Conservation (phyloP, 2,797 vertebrate genomes). For the Fratercula arctica region DNA sequence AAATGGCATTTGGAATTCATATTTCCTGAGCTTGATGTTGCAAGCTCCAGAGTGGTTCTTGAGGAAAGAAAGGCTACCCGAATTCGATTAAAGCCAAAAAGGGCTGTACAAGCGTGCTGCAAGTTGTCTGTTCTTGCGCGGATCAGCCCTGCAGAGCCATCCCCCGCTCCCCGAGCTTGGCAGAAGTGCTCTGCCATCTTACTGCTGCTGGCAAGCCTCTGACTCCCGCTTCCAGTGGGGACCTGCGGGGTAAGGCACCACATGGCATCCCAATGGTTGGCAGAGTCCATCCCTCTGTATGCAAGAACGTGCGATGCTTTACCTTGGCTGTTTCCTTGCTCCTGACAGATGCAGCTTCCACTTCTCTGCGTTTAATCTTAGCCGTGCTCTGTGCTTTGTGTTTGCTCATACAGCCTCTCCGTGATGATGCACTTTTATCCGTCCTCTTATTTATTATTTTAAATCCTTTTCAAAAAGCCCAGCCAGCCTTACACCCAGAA, state of each 20-base stretch:
- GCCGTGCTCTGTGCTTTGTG: neutral
- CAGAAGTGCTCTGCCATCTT: neutral
- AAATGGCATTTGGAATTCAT: neutral
- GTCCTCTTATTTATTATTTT: slow-evolving; percentile 61
- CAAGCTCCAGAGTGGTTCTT: neutral
- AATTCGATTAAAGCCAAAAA: neutral
- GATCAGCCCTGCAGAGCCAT: neutral
- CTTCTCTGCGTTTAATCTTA: neutral
- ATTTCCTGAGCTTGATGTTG: neutral
- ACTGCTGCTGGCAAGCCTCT: neutral
- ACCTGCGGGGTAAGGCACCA: neutral
- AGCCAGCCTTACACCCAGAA: slow-evolving; percentile 17
- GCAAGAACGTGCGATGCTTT: neutral
- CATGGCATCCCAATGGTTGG: fast-evolving
- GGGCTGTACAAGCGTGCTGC: neutral
- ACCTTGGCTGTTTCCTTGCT: neutral
- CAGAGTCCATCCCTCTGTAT: neutral
- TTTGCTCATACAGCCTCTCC: neutral
- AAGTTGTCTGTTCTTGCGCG: neutral
- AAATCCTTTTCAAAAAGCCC: slow-evolving; percentile 44
- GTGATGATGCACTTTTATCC: neutral
- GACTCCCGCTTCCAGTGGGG: neutral
- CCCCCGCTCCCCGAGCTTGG: neutral
- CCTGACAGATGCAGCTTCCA: neutral
- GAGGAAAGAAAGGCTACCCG: neutral